Conservation (phyloP, 1,140 invertebrate genomes). For the Drosophila littoralis region DNA sequence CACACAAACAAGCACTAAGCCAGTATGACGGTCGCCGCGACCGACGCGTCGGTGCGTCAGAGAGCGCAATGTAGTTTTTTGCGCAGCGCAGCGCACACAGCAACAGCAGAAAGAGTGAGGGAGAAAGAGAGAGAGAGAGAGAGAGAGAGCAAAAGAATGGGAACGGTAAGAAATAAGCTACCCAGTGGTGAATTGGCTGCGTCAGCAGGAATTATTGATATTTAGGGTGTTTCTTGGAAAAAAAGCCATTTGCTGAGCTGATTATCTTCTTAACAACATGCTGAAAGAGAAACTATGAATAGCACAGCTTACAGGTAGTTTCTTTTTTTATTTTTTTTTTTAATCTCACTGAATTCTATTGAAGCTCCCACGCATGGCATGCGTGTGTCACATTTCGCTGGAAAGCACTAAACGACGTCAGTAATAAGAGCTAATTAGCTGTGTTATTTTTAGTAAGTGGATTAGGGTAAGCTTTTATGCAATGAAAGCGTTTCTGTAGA, state of each 20-base stretch:
- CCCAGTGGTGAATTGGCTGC: slow-evolving; percentile 48
- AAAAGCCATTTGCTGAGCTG: background rate
- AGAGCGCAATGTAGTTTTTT: slow-evolving; percentile 70
- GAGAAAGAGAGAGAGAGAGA: background rate
- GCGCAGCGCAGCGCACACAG: slow-evolving; percentile 67
- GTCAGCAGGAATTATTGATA: slow-evolving; percentile 39
- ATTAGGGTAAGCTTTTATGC: background rate
- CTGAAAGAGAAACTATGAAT: slow-evolving; percentile 1
- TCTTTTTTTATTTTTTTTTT: background rate
- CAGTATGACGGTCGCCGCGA: slow-evolving; percentile 43
- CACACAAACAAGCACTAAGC: slow-evolving; percentile 50
- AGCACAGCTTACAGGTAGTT: background rate
- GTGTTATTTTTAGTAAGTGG: background rate
- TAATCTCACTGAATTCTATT: background rate
- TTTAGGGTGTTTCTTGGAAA: slow-evolving; percentile 29
- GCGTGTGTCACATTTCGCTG: background rate
- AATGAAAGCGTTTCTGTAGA: background rate
- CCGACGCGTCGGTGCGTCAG: slow-evolving; percentile 41
- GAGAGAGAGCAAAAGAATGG: slow-evolving; percentile 1
- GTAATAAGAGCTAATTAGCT: background rate
- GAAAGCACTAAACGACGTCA: background rate
- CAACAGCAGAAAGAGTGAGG: slow-evolving; percentile 38
- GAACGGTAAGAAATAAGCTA: slow-evolving; percentile 21
- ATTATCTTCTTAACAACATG: slow-evolving; percentile 13
- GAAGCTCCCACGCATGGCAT: background rate